phyloP scores from a whole-genome alignment of 2,113 vertebrate species.

The Cynoglossus semilaevis region DNA sequence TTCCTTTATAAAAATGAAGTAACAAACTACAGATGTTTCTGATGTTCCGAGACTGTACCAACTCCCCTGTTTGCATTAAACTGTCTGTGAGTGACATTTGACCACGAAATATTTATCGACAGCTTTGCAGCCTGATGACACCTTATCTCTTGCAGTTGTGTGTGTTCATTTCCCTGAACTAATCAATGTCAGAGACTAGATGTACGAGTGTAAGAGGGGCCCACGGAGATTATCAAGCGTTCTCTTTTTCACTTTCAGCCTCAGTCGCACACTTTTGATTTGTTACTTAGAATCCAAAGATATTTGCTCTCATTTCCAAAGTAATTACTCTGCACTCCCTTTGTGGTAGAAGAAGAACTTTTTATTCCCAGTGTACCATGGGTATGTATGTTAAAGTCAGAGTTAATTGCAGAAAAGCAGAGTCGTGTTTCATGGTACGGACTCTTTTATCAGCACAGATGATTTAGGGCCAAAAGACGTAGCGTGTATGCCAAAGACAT shows the following conservation, averaged over 20 bases:
- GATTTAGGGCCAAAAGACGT: conserved; percentile 14
- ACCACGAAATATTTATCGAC: too few species aligned
- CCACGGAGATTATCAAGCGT: not conserved
- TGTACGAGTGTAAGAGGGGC: not conserved
- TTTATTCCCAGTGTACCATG: not conserved
- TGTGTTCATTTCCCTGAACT: not conserved
- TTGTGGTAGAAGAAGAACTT: conserved; percentile 3
- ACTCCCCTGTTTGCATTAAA: too few species aligned
- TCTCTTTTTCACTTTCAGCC: not conserved
- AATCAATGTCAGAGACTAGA: not conserved
- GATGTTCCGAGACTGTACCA: too few species aligned
- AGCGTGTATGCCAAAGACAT: conserved; percentile 2
- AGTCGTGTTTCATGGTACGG: not conserved
- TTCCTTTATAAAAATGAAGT: too few species aligned
- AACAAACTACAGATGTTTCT: too few species aligned
- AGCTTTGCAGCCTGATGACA: not conserved
- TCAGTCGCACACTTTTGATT: conserved; percentile 4
- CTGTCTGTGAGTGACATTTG: too few species aligned
- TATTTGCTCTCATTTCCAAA: conserved; percentile 17
- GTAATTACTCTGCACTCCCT: conserved; percentile 27
- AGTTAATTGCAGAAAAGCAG: conserved; percentile 21
- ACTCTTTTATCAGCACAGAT: conserved; percentile 6
- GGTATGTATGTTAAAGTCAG: conserved; percentile 3
- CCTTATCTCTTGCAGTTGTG: not conserved
- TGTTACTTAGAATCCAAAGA: conserved; percentile 2